phyloP scores from a whole-genome alignment of 2,113 vertebrate genomes.

The Isichthys henryi region DNA sequence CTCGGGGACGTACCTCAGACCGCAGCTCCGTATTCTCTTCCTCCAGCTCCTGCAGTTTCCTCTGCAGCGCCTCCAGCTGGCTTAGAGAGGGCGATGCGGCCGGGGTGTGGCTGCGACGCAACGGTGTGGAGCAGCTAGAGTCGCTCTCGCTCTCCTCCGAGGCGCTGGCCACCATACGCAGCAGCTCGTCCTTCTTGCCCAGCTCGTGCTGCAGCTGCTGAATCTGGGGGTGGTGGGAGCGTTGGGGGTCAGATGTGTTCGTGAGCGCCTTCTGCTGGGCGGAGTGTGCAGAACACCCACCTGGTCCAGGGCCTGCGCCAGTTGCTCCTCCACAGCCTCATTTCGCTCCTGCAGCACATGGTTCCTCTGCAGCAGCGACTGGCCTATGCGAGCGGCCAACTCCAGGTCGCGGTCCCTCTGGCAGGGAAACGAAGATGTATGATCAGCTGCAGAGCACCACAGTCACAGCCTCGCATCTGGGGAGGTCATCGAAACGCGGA shows the following conservation, averaged over 20 bases:
- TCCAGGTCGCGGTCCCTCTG: constrained; percentile 93
- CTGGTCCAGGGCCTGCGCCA: constrained; percentile 82
- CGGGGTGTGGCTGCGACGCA: constrained; percentile 61
- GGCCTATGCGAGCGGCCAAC: constrained; percentile 90
- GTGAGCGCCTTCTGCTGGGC: background rate
- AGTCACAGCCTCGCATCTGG: background rate
- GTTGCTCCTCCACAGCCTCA: constrained; percentile 84
- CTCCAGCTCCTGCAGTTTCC: constrained; percentile 87
- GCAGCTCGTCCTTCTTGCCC: constrained; percentile 86
- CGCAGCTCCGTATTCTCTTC: constrained; percentile 85
- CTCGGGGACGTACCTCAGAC: constrained; percentile 66
- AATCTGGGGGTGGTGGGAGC: constrained; percentile 65
- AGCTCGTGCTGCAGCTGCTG: constrained; percentile 93
- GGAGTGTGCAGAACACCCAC: constrained; percentile 50
- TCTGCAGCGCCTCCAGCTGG: constrained; percentile 81
- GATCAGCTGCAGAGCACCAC: constrained; percentile 8
- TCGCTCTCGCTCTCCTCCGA: constrained; percentile 91
- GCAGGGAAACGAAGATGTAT: constrained; percentile 4
- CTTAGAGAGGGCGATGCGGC: constrained; percentile 57
- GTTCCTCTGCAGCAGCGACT: constrained; percentile 89
- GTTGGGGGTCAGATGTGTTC: background rate
- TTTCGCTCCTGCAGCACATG: constrained; percentile 83
- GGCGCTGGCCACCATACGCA: constrained; percentile 83
- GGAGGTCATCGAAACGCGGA: background rate
- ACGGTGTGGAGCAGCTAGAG: constrained; percentile 80